phyloP scores from a whole-genome alignment of 2,888 invertebrate genomes.

The Aporophyla nigra region DNA sequence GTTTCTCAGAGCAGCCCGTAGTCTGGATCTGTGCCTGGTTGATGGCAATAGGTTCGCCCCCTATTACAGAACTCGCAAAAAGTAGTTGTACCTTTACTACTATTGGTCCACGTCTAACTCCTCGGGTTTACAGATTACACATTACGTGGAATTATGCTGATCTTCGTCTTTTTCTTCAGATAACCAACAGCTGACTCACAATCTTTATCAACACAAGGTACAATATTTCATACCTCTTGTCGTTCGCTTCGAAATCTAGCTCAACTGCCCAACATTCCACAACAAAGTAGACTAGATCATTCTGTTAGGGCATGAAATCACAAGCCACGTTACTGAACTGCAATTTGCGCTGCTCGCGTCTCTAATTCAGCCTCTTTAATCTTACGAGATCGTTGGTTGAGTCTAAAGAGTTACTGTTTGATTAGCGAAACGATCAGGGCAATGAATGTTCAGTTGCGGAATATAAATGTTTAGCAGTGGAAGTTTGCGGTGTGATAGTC shows the following conservation, averaged over 20 bases:
- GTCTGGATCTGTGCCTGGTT: too few relatives aligned
- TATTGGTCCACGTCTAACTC: too few relatives aligned
- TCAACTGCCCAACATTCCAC: constrained; percentile 52
- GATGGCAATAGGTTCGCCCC: too few relatives aligned
- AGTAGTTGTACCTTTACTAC: too few relatives aligned
- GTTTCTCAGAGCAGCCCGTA: too few relatives aligned
- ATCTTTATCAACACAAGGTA: neutral
- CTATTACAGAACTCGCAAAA: too few relatives aligned
- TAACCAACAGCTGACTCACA: constrained; percentile 32
- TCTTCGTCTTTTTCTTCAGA: neutral
- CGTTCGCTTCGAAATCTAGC: constrained; percentile 51
- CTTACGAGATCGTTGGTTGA: constrained; percentile 40
- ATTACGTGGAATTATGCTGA: too few relatives aligned
- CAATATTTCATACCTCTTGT: constrained; percentile 25
- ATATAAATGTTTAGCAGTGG: neutral
- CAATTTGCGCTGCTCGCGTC: constrained; percentile 52
- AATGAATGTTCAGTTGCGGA: neutral
- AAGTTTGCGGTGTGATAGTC: neutral
- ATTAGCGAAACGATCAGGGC: neutral
- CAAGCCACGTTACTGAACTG: constrained; percentile 51
- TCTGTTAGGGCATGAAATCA: constrained; percentile 64
- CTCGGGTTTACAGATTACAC: too few relatives aligned
- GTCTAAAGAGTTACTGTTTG: constrained; percentile 14
- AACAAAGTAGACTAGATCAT: constrained; percentile 57
- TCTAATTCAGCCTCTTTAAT: constrained; percentile 54